phyloP scores from a whole-genome alignment of 1,140 invertebrate species.

The Pogonus chalceus region DNA sequence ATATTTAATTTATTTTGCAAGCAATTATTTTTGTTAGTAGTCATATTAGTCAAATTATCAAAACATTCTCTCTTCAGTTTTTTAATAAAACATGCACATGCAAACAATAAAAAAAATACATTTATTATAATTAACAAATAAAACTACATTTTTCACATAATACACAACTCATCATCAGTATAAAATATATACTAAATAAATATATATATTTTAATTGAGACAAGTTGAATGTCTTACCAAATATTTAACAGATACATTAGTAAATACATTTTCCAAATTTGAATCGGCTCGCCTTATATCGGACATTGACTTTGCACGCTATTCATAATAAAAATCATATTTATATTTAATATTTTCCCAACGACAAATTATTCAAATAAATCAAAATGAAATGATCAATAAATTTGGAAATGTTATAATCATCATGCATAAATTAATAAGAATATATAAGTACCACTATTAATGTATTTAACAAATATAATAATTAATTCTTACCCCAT shows the following conservation, averaged over 20 bases:
- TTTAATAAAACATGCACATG: slow-evolving; percentile 16
- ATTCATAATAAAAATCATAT: slow-evolving; percentile 12
- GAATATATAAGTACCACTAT: too few species aligned
- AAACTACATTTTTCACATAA: slow-evolving; percentile 13
- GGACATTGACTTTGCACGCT: slow-evolving; percentile 39
- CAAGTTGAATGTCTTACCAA: slow-evolving; percentile 50
- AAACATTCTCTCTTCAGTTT: slow-evolving; percentile 11
- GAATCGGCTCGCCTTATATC: slow-evolving; percentile 35
- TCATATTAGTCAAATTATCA: slow-evolving; percentile 10
- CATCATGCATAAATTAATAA: slow-evolving; percentile 2
- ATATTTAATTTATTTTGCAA: neutral
- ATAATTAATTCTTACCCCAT: too few species aligned
- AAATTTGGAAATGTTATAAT: slow-evolving; percentile 11
- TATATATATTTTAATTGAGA: slow-evolving; percentile 9
- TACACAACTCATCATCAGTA: slow-evolving; percentile 8
- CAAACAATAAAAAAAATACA: slow-evolving; percentile 5
- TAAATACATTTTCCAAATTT: slow-evolving; percentile 37
- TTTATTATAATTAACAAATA: slow-evolving; percentile 1
- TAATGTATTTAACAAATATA: too few species aligned
- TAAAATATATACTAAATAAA: neutral
- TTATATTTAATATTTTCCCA: slow-evolving; percentile 26
- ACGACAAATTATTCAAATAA: slow-evolving; percentile 17
- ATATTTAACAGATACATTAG: slow-evolving; percentile 45
- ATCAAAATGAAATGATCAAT: slow-evolving; percentile 15
- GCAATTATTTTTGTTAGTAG: neutral